Evolutionary conservation across 2,888 invertebrate genomes (phyloP).

Genomic region (Oscheius sp.): DNA sequence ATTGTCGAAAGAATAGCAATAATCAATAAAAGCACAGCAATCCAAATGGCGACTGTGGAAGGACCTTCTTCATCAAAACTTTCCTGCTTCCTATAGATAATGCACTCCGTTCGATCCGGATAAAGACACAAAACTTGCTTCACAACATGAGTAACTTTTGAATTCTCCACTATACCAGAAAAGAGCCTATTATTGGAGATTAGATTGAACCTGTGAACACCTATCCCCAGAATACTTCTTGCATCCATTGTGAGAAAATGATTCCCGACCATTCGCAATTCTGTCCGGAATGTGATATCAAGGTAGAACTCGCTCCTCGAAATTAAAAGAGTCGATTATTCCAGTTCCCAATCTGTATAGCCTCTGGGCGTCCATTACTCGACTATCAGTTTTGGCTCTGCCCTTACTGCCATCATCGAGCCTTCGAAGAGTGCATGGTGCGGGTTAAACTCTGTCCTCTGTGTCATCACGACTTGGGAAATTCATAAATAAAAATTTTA

Average conservation of each 20-base stretch:
- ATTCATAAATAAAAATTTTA: too few species aligned
- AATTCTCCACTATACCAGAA: slow-evolving; percentile 24
- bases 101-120: background rate
- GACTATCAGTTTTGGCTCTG: slow-evolving; percentile 81
- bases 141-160: slow-evolving; percentile 13
- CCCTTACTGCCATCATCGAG: slow-evolving; percentile 82
- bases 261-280: slow-evolving; percentile 79
- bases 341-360: slow-evolving; percentile 82
- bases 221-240: slow-evolving; percentile 77
- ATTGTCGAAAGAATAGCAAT: background rate
- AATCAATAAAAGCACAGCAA: background rate
- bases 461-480: slow-evolving; percentile 79
- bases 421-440: slow-evolving; percentile 84
- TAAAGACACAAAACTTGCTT: slow-evolving; percentile 17
- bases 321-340: slow-evolving; percentile 9
- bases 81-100: background rate
- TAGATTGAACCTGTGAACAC: slow-evolving; percentile 81
- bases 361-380: slow-evolving; percentile 83
- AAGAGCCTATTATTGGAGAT: slow-evolving; percentile 16
- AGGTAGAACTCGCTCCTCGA: slow-evolving; percentile 63
- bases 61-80: background rate
- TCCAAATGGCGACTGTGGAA: background rate
- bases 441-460: slow-evolving; percentile 85
- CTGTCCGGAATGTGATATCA: slow-evolving; percentile 77
- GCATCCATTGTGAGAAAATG: slow-evolving; percentile 82